phyloP scores from a whole-genome alignment of 2,113 vertebrate species.

The Petromus typicus region DNA sequence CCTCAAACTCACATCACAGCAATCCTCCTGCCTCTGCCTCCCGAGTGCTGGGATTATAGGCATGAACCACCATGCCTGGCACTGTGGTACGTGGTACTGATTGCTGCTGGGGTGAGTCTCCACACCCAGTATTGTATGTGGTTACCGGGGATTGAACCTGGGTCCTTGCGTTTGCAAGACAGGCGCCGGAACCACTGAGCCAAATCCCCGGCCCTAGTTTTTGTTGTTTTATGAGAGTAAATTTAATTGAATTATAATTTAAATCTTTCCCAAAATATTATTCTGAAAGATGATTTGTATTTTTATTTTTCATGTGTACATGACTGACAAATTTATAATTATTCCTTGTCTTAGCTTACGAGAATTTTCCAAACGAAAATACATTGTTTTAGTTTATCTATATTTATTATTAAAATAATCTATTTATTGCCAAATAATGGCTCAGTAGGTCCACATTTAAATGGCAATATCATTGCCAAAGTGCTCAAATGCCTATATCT shows the following conservation, averaged over 20 bases:
- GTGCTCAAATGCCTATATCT: slow-evolving; percentile 67
- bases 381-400: neutral
- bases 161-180: no score
- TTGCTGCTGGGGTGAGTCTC: no score
- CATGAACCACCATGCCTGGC: no score
- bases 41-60: no score
- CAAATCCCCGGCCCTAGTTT: no score
- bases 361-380: slow-evolving; percentile 55
- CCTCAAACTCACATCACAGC: no score
- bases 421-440: slow-evolving; percentile 71
- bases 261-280: slow-evolving; percentile 24
- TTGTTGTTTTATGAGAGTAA: neutral
- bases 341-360: neutral
- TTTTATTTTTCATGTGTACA: slow-evolving; percentile 24
- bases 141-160: no score
- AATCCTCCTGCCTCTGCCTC: no score
- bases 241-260: slow-evolving; percentile 42
- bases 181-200: no score
- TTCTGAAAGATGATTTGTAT: slow-evolving; percentile 64
- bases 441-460: slow-evolving; percentile 75
- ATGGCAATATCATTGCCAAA: slow-evolving; percentile 73
- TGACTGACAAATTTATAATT: slow-evolving; percentile 22
- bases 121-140: no score
- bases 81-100: no score
- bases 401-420: slow-evolving; percentile 72